A percentile compares a stretch with the other conserved stretches of the same genome.
These are phyloP conservation scores for Drosophila baimaii DNA, from an alignment of 1,140 invertebrate species.

Conservation along the genomic window DNA sequence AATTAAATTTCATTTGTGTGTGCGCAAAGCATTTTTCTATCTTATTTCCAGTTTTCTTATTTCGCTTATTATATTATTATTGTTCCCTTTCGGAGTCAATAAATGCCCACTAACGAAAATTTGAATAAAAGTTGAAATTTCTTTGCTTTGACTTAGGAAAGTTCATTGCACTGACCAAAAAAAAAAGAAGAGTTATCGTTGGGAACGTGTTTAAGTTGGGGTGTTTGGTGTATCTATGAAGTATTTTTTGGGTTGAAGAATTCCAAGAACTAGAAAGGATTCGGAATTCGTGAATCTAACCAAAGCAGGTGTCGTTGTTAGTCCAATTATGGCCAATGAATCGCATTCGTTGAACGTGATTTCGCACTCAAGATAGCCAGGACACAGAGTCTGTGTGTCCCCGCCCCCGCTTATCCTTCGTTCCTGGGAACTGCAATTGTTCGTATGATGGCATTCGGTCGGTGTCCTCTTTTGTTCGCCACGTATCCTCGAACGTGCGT, in stretches of 20 bases:
- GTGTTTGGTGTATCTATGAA: neutral
- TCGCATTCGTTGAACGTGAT: constrained; percentile 62
- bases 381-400: constrained; percentile 14
- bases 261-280: constrained; percentile 68
- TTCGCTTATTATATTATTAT: constrained; percentile 66
- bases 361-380: constrained; percentile 69
- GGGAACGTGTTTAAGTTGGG: neutral
- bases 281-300: constrained; percentile 16
- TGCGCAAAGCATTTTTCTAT: constrained; percentile 62
- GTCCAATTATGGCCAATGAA: constrained; percentile 56
- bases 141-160: constrained; percentile 41
- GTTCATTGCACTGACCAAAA: constrained; percentile 61
- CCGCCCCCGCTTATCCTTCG: constrained; percentile 21
- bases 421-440: constrained; percentile 61
- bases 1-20: constrained; percentile 76
- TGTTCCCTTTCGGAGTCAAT: constrained; percentile 58
- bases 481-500: constrained; percentile 48
- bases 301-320: constrained; percentile 30
- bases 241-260: neutral
- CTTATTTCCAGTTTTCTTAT: constrained; percentile 63
- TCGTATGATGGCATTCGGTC: constrained; percentile 11
- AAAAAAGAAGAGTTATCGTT: neutral
- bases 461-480: constrained; percentile 53
- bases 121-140: constrained; percentile 69
- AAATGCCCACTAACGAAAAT: constrained; percentile 58